These are phyloP conservation scores for Micromys minutus DNA, from an alignment of 2,113 vertebrate species.

Conservation along the genomic window DNA sequence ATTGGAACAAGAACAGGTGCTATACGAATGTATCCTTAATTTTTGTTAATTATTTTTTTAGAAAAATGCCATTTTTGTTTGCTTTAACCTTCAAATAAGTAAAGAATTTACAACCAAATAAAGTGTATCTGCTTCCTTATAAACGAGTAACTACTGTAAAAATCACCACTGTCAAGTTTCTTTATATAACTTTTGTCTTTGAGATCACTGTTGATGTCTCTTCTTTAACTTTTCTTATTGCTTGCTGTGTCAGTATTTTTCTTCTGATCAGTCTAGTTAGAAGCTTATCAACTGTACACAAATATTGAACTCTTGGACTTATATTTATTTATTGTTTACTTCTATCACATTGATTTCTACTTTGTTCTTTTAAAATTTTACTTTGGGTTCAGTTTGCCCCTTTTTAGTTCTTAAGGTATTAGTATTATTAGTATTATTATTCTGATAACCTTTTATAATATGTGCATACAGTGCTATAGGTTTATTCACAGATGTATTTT, in stretches of 20 bases:
- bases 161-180: not conserved
- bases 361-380: conserved; percentile 17
- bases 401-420: conserved; percentile 10
- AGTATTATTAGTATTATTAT: conserved; percentile 16
- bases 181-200: conserved; percentile 36
- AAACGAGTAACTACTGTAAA: not conserved
- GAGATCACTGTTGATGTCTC: not conserved
- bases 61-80: conserved; percentile 55
- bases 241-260: not conserved
- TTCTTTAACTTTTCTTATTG: conserved; percentile 37
- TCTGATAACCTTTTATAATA: conserved; percentile 4
- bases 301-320: conserved; percentile 15
- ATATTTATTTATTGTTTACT: not conserved
- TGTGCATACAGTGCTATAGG: not conserved
- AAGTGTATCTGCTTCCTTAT: conserved; percentile 15
- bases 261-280: not conserved
- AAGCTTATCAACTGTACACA: conserved; percentile 8
- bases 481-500: conserved; percentile 12
- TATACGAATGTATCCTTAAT: conserved; percentile 98
- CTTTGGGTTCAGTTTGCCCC: not conserved
- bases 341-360: not conserved
- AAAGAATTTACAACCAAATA: conserved; percentile 35
- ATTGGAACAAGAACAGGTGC: conserved; percentile 95
- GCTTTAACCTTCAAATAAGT: conserved; percentile 76
- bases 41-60: conserved; percentile 56